phyloP scores from a whole-genome alignment of 1,140 invertebrate species.

The Drosophila watanabei region DNA sequence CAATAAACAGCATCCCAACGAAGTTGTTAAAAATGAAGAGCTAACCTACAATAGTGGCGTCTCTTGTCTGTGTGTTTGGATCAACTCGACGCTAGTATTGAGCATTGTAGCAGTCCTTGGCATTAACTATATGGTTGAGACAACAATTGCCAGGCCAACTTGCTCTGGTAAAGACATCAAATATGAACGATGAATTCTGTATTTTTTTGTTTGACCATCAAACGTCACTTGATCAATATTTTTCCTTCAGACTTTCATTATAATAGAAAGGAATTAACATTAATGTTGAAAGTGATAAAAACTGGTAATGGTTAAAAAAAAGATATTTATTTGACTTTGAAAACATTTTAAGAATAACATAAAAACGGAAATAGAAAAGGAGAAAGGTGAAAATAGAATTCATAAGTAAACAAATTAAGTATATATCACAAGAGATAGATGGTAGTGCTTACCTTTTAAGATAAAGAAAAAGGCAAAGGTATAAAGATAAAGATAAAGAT shows the following conservation, averaged over 20 bases:
- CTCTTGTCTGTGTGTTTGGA: conserved; percentile 9
- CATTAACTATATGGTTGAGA: conserved; percentile 21
- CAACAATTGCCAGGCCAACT: not conserved
- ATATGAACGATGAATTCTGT: conserved; percentile 21
- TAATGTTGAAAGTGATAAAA: conserved; percentile 22
- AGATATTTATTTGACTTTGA: conserved; percentile 36
- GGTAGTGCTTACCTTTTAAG: conserved; percentile 51
- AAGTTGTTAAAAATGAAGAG: conserved; percentile 97
- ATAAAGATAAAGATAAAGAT: not conserved
- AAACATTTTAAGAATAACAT: conserved; percentile 32
- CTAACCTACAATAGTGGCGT: conserved; percentile 88
- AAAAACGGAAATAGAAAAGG: conserved; percentile 63
- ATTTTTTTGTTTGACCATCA: conserved; percentile 8
- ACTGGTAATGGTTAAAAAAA: conserved; percentile 4
- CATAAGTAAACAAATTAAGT: conserved; percentile 71
- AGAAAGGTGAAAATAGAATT: conserved; percentile 80
- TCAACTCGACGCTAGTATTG: conserved; percentile 23
- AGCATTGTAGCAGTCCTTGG: conserved; percentile 20
- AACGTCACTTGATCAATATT: conserved; percentile 12
- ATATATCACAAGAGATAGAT: conserved; percentile 55
- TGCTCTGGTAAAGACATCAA: not conserved
- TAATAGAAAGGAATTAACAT: conserved; percentile 1
- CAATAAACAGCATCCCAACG: conserved; percentile 95
- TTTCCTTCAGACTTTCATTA: conserved; percentile 9
- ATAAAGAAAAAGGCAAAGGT: not conserved